Evolutionary conservation across 2,888 invertebrate genomes (phyloP), one percentile per base, ranked within the genome.

Genomic region (Petrophora chlorosata): DNA sequence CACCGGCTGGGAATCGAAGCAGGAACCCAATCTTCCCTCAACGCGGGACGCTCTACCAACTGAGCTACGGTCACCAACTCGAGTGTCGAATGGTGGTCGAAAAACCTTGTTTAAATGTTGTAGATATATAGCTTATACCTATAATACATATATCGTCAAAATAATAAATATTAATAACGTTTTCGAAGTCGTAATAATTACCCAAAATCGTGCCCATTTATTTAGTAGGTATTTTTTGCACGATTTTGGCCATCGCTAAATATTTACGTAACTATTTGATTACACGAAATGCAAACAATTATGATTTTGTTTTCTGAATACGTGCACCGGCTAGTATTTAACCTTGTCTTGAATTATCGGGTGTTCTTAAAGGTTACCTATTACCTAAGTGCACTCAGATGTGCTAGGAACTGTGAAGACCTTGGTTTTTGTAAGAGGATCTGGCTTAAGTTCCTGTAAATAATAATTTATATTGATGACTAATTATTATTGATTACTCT

Each of bases 341-440:
- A 57, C 63, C 63, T 63, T 62, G 63, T 41, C 4, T 46, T 30
- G 19, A 54, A 65, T 68, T 68, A 75, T 73, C 65, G 65, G 54
- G 60, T 58, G 53, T 49, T 42, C 12, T 51, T 50, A 69, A 71
- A 68, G 65, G 67, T 61, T 63, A 61, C 39, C 28, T 38, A 29
- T 44, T 38, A 42, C 12, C 8, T 9, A 19, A 39, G 19, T 35
- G 13, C 3, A 17, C 12, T 13, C 17, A 34, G 35, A 35, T 43
- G 35, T 13, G 42, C 47, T 51, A 57, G 45, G 53, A 56, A 55
- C 36, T 46, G 9, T 26, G 12, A 8, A 30, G 34, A 41, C 54
- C 54, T 56, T 59, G 56, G 41, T 51, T 53, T 55, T 48, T 28
- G 7, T 19, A n/a, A 19, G 19, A 19, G 5, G 1, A 19, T 19